Conservation (phyloP, 1,140 invertebrate genomes). For the Semibalanus balanoides region DNA sequence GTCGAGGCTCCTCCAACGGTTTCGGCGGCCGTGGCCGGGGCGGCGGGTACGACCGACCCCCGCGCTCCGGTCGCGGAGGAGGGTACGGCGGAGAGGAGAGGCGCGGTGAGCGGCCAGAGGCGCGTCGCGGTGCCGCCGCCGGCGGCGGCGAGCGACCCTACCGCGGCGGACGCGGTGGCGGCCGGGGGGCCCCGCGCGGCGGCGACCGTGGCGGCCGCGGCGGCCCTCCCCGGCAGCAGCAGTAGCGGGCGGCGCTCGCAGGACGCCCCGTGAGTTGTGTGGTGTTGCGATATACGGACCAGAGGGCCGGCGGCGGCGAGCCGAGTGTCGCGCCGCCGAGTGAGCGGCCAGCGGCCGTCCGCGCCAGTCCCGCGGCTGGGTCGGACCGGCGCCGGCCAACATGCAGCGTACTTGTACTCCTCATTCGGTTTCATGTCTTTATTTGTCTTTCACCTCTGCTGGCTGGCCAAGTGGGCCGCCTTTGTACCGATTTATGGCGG, state of each 20-base stretch:
- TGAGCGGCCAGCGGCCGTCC: too few species aligned
- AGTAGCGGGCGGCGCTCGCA: background rate
- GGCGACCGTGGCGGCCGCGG: too few species aligned
- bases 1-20: background rate
- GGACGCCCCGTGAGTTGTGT: too few species aligned
- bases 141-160: background rate
- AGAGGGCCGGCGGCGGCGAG: too few species aligned
- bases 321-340: too few species aligned
- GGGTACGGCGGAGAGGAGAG: background rate
- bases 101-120: background rate
- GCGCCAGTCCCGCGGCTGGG: too few species aligned
- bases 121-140: too few species aligned
- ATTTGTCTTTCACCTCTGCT: background rate
- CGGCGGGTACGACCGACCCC: background rate
- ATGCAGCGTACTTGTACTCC: background rate
- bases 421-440: constrained; percentile 1
- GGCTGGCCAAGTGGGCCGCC: background rate
- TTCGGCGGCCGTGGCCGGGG: background rate
- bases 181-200: too few species aligned
- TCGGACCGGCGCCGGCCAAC: too few species aligned
- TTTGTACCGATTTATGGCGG: background rate
- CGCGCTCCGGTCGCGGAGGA: too few species aligned
- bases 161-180: too few species aligned
- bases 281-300: too few species aligned
- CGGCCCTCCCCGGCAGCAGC: background rate